A percentile compares a stretch with the other conserved stretches of the same genome.
These are phyloP conservation scores for Nannobrachium achirus DNA, from an alignment of 2,113 vertebrate species.

Conservation along the genomic window DNA sequence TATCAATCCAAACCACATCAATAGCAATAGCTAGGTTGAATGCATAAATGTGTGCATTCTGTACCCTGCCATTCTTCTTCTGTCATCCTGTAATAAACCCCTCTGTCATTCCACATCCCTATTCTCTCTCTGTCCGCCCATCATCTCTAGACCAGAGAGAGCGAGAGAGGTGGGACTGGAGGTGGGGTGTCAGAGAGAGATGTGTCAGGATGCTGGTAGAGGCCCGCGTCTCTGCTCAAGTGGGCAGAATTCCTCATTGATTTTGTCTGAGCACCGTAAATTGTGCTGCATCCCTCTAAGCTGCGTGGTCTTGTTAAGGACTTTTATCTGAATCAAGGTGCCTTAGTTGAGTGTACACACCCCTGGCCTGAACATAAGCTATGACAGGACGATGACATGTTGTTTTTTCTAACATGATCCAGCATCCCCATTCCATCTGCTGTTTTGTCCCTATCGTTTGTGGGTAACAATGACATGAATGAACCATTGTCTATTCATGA, in stretches of 20 bases:
- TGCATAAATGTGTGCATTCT: background rate
- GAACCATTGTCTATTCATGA: too few species aligned
- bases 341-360: constrained; percentile 23
- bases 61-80: background rate
- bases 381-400: background rate
- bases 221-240: constrained; percentile 40
- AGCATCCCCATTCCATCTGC: too few species aligned
- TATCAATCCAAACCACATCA: too few species aligned
- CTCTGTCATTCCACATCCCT: background rate
- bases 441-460: too few species aligned
- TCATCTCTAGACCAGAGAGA: background rate
- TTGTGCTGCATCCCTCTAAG: constrained; percentile 36
- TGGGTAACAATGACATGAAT: too few species aligned
- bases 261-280: constrained; percentile 50
- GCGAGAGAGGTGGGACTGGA: constrained; percentile 5
- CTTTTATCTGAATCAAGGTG: constrained; percentile 50
- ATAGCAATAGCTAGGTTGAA: background rate
- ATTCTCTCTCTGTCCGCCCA: background rate
- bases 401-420: too few species aligned
- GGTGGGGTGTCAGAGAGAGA: constrained; percentile 18
- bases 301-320: constrained; percentile 45
- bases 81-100: background rate
- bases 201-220: constrained; percentile 22
- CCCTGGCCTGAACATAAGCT: background rate
- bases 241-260: constrained; percentile 42